A percentile compares a stretch with the other conserved stretches of the same genome.
Evolutionary conservation across 2,797 vertebrate genomes (phyloP).

Genomic region (Crocodylus rhombifer): DNA sequence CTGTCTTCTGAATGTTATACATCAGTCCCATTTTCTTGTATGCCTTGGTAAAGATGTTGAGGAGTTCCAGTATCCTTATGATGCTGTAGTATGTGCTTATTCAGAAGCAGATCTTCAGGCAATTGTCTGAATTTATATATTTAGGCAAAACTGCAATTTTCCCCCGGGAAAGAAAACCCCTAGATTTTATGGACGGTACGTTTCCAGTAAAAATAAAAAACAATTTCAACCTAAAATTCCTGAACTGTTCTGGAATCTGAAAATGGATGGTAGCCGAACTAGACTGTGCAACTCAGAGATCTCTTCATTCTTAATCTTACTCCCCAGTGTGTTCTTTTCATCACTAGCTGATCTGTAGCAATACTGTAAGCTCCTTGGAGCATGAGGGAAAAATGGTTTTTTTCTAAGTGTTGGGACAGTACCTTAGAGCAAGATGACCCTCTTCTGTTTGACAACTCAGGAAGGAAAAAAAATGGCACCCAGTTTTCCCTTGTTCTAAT

Average conservation of each 20-base stretch:
- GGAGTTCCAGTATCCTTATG: no score
- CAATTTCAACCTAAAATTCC: not conserved
- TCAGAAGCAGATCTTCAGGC: no score
- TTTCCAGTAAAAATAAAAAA: slow-evolving; percentile 27
- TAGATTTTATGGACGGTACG: not conserved
- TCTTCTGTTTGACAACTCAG: no score
- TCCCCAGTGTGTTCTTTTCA: not conserved
- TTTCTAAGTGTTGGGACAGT: not conserved
- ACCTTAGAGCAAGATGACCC: not conserved
- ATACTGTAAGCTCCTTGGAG: not conserved
- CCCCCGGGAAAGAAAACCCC: not conserved
- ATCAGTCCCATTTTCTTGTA: no score
- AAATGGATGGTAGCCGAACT: not conserved
- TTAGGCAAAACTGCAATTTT: not conserved
- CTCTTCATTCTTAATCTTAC: not conserved
- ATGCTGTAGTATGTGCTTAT: no score
- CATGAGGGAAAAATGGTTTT: no score
- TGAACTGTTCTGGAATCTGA: not conserved
- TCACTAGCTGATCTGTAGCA: not conserved
- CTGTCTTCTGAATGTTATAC: no score
- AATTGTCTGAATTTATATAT: no score
- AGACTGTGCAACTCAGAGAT: not conserved
- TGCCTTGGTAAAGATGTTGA: no score
- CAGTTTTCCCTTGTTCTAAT: not conserved
- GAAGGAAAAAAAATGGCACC: not conserved